phyloP scores from a whole-genome alignment of 1,140 invertebrate species.

The Mya arenaria region DNA sequence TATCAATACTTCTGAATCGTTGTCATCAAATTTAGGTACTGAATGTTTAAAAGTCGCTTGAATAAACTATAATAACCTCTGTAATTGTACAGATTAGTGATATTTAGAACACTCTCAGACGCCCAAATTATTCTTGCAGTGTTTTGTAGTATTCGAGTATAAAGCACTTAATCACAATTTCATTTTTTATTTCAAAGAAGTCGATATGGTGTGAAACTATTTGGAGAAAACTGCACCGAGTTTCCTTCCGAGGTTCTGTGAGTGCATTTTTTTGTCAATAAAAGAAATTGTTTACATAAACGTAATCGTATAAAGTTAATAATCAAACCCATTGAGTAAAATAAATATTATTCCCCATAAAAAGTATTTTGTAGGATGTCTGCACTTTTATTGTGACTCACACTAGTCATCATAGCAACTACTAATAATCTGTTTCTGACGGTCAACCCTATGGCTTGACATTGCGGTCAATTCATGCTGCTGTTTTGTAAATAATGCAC shows the following conservation, averaged over 20 bases:
- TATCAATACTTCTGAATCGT: constrained; percentile 13
- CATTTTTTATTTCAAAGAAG: background rate
- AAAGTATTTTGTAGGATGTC: too few species aligned
- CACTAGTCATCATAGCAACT: too few species aligned
- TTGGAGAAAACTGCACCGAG: background rate
- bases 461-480: too few species aligned
- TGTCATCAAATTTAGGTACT: constrained; percentile 14
- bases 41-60: constrained; percentile 37
- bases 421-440: too few species aligned
- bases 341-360: too few species aligned
- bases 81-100: constrained; percentile 1
- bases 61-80: constrained; percentile 38
- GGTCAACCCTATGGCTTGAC: too few species aligned
- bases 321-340: background rate
- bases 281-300: background rate
- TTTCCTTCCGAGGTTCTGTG: background rate
- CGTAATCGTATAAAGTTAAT: background rate
- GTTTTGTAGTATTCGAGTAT: constrained; percentile 29
- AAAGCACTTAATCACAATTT: constrained; percentile 31
- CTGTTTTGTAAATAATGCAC: constrained; percentile 31
- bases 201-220: background rate
- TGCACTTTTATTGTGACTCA: too few species aligned
- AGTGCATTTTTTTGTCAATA: background rate
- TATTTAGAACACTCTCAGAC: constrained; percentile 20
- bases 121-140: constrained; percentile 51